Evolutionary conservation across 1,140 invertebrate genomes (phyloP), one percentile per base, ranked within the genome.

Genomic region (Drosophila navojoa): DNA sequence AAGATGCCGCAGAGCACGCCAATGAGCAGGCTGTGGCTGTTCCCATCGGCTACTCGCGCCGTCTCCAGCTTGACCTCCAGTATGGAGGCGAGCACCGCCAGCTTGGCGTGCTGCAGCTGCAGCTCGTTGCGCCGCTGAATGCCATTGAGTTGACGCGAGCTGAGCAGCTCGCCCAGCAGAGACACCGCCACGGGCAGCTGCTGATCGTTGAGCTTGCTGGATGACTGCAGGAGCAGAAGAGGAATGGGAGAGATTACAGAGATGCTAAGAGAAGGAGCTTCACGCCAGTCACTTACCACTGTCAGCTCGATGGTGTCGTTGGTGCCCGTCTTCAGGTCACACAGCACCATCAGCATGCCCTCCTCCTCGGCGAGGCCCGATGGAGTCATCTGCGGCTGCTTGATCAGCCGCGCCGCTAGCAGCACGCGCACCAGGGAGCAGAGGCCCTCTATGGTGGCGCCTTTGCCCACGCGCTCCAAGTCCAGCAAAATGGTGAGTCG

Each of bases 221-320:
- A 92, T 53, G 92, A 94, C 94, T 94, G 79, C 4, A 93, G 53
- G 10, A 32, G 32, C 4, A 7, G 29, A 50, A 38, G 25, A 25
- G 0, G n/a, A 13, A 9, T 9, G 4, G 11, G n/a, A 3, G 1
- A 54, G 45, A 54, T 29, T 38, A 25, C 7, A 10, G 5, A 15
- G n/a, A 15, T 22, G 19, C 19, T 22, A 3, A 2, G 19, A 3
- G 13, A 11, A 42, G 32, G 27, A 49, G 5, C 15, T 61, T 6
- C 19, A 9, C 35, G 29, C 6, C 47, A 5, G n/a, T 11, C 3
- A 93, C 94, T 95, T 91, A 97, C 96, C 93, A 98, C 93, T 13
- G 97, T 97, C n/a, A 98, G 95, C 93, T 97, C 97, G 47, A 98
- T 93, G 3, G 96, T 96, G 81, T 97, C 96, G 79, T 96, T 96